A percentile compares a stretch with the other conserved stretches of the same genome.
phyloP scores from a whole-genome alignment of 1,140 invertebrate species.

The Neomicropteryx cornuta region DNA sequence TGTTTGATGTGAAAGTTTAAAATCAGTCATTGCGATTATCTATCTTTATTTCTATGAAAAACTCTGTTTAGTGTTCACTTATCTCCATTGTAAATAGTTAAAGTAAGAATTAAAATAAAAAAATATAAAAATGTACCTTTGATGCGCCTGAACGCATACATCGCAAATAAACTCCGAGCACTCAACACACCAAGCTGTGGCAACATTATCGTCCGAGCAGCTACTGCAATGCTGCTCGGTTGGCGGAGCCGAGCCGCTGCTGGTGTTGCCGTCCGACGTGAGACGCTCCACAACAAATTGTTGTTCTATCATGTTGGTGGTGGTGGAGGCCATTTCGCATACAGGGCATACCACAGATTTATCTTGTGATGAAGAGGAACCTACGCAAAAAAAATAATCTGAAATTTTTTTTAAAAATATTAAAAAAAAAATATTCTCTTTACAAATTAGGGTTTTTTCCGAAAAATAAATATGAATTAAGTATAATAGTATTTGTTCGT shows the following conservation, averaged over 20 bases:
- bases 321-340: constrained; percentile 50
- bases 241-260: constrained; percentile 20
- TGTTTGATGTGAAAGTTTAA: too few relatives aligned
- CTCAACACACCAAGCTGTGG: constrained; percentile 77
- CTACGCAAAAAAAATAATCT: too few relatives aligned
- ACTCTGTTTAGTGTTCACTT: too few relatives aligned
- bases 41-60: too few relatives aligned
- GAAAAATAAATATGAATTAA: too few relatives aligned
- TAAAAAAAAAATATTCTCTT: too few relatives aligned
- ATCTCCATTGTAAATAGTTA: too few relatives aligned
- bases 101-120: background rate
- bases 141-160: constrained; percentile 69
- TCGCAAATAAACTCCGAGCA: constrained; percentile 87
- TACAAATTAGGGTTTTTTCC: too few relatives aligned
- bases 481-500: too few relatives aligned
- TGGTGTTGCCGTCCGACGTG: constrained; percentile 24
- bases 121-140: constrained; percentile 35
- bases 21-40: too few relatives aligned
- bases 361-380: too few relatives aligned
- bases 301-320: constrained; percentile 59
- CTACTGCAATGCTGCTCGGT: constrained; percentile 69
- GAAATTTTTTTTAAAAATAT: too few relatives aligned
- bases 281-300: constrained; percentile 56
- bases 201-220: constrained; percentile 70
- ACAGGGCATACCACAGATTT: constrained; percentile 43